These are phyloP conservation scores for Syngnathus acus DNA, from an alignment of 2,797 vertebrate genomes.

Conservation along the genomic window DNA sequence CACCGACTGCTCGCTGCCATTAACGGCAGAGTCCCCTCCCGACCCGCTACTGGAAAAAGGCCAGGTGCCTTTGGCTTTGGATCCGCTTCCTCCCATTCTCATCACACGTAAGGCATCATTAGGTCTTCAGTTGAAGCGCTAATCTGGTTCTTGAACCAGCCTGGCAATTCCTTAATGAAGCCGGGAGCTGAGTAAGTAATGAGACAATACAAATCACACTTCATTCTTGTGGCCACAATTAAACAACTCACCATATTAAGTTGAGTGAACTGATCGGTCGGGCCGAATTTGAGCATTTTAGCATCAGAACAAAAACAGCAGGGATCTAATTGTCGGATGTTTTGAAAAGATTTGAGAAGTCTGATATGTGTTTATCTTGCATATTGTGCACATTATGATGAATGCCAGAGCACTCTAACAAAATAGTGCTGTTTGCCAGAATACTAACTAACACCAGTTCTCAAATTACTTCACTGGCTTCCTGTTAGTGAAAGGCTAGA, in stretches of 20 bases:
- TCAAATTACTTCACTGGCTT: no score
- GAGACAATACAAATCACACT: neutral
- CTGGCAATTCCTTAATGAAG: neutral
- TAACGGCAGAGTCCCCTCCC: constrained; percentile 61
- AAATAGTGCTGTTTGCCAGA: no score
- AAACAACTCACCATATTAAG: neutral
- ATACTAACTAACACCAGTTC: no score
- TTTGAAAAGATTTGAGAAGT: neutral
- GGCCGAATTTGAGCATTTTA: no score
- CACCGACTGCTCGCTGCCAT: constrained; percentile 78
- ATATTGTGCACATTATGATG: no score
- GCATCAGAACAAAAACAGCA: no score
- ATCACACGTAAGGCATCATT: constrained; percentile 73
- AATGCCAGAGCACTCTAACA: no score
- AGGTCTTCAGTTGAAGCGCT: constrained; percentile 30
- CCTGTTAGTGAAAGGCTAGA: no score
- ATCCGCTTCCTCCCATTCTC: constrained; percentile 86
- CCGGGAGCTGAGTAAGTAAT: neutral
- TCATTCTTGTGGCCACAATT: neutral
- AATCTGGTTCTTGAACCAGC: constrained; percentile 2
- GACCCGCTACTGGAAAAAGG: constrained; percentile 78
- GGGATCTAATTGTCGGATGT: neutral
- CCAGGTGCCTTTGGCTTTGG: constrained; percentile 87
- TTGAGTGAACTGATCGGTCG: neutral
- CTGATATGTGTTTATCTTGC: no score